These are phyloP conservation scores for Drosophila prosaltans DNA, from an alignment of 1,140 invertebrate species.

Conservation along the genomic window DNA sequence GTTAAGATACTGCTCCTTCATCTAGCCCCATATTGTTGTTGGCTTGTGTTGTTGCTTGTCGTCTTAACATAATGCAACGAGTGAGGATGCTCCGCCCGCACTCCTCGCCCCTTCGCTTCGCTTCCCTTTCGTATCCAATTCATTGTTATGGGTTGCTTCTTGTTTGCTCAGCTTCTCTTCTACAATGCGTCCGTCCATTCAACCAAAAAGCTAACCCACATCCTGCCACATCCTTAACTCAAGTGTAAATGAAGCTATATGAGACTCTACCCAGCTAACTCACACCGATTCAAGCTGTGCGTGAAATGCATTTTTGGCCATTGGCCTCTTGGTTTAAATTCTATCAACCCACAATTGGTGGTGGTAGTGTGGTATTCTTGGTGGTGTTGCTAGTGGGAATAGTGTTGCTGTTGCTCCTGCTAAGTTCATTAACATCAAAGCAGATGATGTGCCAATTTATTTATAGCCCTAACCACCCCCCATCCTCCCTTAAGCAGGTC, in stretches of 20 bases:
- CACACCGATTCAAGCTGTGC: conserved; percentile 11
- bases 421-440: conserved; percentile 61
- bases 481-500: neutral
- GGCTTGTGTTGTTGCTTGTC: conserved; percentile 28
- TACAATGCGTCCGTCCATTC: conserved; percentile 72
- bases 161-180: conserved; percentile 60
- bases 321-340: conserved; percentile 56
- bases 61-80: conserved; percentile 49
- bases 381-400: too few species aligned
- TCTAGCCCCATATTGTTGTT: conserved; percentile 28
- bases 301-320: conserved; percentile 64
- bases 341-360: conserved; percentile 21
- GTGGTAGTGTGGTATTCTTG: too few species aligned
- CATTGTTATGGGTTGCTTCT: conserved; percentile 63
- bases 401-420: neutral
- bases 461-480: conserved; percentile 40
- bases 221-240: conserved; percentile 45
- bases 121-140: neutral
- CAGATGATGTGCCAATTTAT: conserved; percentile 61
- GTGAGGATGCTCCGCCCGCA: neutral
- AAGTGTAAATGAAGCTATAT: conserved; percentile 64
- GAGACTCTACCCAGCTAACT: conserved; percentile 6
- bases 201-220: conserved; percentile 66
- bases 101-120: neutral
- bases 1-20: conserved; percentile 52